Evolutionary conservation across 1,140 invertebrate genomes (phyloP), one percentile per base, ranked within the genome.

Genomic region (Chironomus tepperi): DNA sequence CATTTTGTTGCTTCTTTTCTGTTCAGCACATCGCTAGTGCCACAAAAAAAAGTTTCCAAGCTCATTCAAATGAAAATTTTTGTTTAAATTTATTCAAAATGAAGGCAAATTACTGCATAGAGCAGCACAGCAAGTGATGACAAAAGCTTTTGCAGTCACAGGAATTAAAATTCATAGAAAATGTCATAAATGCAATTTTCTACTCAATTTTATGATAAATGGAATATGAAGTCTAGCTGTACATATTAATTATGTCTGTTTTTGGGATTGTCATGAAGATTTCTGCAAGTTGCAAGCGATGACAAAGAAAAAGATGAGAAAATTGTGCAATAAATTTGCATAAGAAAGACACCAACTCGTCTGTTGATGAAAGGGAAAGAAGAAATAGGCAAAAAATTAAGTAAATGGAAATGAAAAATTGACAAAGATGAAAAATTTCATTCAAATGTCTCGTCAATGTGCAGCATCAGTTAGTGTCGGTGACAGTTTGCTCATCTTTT

Each of bases 261-360:
- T 57, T 15, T n/a, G 12, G 47, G 47, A 57, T 57, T 57, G 47
- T 57, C 47, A 57, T 57, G 3, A 57, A n/a, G 12, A n/a, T 10
- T 5, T 15, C 15, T 15, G 47, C 12, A 57, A 34, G 24, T 5
- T 34, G 24, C 24, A 34, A 15, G 12, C 43, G 12, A 34, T 5
- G 24, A 34, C 24, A 34, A 34, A 34, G 5, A 34, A 34, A 5
- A 34, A 34, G 24, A 34, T 2, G 24, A 34, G 5, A 34, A 57
- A 57, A 57, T 57, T 57, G n/a, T 57, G 47, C 47, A 57, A 57
- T 57, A n/a, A 57, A 57, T 57, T 57, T 57, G 47, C 47, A 57
- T 57, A 57, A 57, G 1, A 34, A 34, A 57, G n/a, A 57, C 47
- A 57, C 47, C 47, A 57, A 57, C 47, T 57, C 47, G 24, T 34